phyloP scores from a whole-genome alignment of 2,797 vertebrate genomes.

The Acrossocheilus fasciatus region DNA sequence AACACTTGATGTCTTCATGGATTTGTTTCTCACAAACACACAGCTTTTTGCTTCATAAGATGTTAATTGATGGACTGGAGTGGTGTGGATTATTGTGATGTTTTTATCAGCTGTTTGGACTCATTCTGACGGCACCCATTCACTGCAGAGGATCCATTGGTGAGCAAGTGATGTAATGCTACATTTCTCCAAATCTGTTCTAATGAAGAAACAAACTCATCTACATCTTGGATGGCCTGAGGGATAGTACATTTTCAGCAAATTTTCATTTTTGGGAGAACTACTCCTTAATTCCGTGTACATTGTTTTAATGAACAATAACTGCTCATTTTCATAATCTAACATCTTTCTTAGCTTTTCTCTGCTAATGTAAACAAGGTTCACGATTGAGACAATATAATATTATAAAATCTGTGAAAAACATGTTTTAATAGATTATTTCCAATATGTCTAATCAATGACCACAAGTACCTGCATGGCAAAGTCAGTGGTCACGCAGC shows the following conservation, averaged over 20 bases:
- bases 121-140: constrained; percentile 6
- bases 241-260: neutral
- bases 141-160: neutral
- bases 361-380: neutral
- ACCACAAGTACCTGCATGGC: constrained; percentile 89
- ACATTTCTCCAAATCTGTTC: neutral
- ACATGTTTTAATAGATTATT: neutral
- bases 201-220: neutral
- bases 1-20: neutral
- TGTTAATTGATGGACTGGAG: neutral
- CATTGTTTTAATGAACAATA: neutral
- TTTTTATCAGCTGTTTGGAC: neutral
- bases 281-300: neutral
- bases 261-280: neutral
- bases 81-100: neutral
- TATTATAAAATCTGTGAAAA: neutral
- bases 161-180: neutral
- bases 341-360: neutral
- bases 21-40: neutral
- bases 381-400: neutral
- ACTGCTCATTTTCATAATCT: neutral
- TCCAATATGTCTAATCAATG: neutral
- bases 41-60: neutral
- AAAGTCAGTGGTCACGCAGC: constrained; percentile 95
- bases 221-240: neutral